Evolutionary conservation across 2,888 invertebrate species (phyloP).

Genomic region (Harmothoe impar): DNA sequence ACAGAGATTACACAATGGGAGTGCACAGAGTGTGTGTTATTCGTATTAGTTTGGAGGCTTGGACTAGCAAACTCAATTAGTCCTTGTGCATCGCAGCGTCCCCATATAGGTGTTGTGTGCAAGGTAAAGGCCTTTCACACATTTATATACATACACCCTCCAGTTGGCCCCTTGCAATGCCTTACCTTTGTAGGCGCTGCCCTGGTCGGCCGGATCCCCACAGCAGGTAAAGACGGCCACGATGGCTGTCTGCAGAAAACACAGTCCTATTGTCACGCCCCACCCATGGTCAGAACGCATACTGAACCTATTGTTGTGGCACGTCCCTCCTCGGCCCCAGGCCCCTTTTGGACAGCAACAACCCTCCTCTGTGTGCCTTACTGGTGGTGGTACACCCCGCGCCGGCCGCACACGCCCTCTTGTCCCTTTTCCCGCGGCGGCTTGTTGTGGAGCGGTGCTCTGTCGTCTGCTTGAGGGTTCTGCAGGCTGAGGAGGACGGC

Average conservation of each 20-base stretch:
- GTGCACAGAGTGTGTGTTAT: constrained; percentile 30
- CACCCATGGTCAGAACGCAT: constrained; percentile 18
- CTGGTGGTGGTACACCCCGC: background rate
- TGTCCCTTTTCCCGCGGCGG: background rate
- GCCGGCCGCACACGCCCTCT: background rate
- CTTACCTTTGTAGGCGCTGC: constrained; percentile 58
- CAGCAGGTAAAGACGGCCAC: constrained; percentile 56
- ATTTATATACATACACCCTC: background rate
- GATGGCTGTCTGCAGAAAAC: constrained; percentile 56
- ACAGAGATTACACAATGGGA: constrained; percentile 17
- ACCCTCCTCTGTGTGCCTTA: constrained; percentile 4
- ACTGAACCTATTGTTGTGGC: constrained; percentile 43
- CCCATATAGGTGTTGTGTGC: background rate
- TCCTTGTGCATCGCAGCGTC: background rate
- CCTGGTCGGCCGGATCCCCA: constrained; percentile 49
- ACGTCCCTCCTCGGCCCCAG: background rate
- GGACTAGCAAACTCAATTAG: constrained; percentile 36
- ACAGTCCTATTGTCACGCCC: constrained; percentile 47
- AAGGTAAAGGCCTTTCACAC: background rate
- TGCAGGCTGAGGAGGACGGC: too few relatives aligned
- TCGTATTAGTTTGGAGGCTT: constrained; percentile 7
- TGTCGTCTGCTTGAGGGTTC: background rate
- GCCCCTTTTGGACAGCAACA: background rate
- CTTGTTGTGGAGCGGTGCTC: background rate
- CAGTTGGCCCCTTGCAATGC: background rate